Conservation (phyloP, 2,797 vertebrate genomes). For the Pangasius macronema region DNA sequence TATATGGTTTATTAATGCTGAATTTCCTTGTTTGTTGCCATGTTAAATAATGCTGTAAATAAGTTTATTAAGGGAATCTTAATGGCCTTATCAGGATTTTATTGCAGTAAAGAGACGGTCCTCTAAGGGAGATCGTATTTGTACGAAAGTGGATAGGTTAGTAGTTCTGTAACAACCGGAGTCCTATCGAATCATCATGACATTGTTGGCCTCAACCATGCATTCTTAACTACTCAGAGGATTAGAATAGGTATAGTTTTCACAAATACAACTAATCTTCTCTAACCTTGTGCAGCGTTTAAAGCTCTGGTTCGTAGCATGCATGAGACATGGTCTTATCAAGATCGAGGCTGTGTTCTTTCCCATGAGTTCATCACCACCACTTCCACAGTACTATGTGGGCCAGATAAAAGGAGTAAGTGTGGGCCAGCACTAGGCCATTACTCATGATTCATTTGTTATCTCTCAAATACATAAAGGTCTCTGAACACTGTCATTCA, state of each 20-base stretch:
- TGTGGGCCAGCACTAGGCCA: neutral
- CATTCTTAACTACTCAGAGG: slow-evolving; percentile 15
- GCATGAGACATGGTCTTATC: neutral
- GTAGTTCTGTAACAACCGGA: too few species aligned
- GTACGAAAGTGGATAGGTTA: too few species aligned
- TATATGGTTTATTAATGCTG: neutral
- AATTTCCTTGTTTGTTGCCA: neutral
- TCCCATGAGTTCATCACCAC: neutral
- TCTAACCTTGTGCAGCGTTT: neutral
- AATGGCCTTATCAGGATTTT: slow-evolving; percentile 3
- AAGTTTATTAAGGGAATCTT: neutral
- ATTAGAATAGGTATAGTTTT: neutral
- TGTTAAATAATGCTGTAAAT: neutral
- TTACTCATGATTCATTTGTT: neutral
- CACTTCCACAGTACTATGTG: slow-evolving; percentile 1
- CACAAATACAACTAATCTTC: neutral
- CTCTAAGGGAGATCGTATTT: too few species aligned
- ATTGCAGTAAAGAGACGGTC: too few species aligned
- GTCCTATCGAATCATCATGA: slow-evolving; percentile 9
- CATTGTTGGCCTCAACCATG: slow-evolving; percentile 9
- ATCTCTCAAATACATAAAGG: slow-evolving; percentile 14
- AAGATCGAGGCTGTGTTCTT: neutral
- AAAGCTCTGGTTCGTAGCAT: neutral
- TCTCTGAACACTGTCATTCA: slow-evolving; percentile 13
- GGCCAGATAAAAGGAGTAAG: neutral